Percentiles rank a stretch among this genome's conserved stretches.
Evolutionary conservation across 1,140 invertebrate genomes (phyloP).

Genomic region (Micrasema longulum): DNA sequence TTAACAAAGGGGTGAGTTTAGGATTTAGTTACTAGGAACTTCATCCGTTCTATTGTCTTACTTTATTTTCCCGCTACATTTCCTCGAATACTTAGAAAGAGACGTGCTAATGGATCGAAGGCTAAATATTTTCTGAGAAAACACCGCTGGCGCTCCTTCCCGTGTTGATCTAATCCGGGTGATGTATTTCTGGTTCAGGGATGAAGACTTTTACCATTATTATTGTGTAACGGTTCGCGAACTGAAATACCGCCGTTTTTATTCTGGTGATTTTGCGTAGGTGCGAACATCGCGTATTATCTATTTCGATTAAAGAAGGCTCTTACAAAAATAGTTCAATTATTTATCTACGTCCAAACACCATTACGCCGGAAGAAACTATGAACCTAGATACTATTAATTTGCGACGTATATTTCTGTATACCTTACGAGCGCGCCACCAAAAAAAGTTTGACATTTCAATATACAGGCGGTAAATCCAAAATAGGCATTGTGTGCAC

Average conservation of each 20-base stretch:
- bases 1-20: neutral
- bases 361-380: too few relatives aligned
- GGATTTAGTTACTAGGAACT: neutral
- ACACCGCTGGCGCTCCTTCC: slow-evolving; percentile 15
- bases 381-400: too few relatives aligned
- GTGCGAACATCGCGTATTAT: too few relatives aligned
- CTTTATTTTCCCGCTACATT: slow-evolving; percentile 16
- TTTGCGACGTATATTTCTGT: too few relatives aligned
- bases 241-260: too few relatives aligned
- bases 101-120: slow-evolving; percentile 31
- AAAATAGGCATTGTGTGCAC: neutral
- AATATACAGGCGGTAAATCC: too few relatives aligned
- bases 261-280: too few relatives aligned
- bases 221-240: slow-evolving; percentile 17
- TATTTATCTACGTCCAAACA: too few relatives aligned
- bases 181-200: slow-evolving; percentile 18
- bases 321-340: too few relatives aligned
- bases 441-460: too few relatives aligned
- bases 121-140: slow-evolving; percentile 30
- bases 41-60: slow-evolving; percentile 7
- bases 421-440: too few relatives aligned
- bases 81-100: slow-evolving; percentile 22
- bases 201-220: slow-evolving; percentile 16
- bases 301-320: too few relatives aligned
- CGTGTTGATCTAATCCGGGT: slow-evolving; percentile 35